Base-by-base conservation (phyloP, 2,113 vertebrate species). In the Myotis brandtii region DNA sequence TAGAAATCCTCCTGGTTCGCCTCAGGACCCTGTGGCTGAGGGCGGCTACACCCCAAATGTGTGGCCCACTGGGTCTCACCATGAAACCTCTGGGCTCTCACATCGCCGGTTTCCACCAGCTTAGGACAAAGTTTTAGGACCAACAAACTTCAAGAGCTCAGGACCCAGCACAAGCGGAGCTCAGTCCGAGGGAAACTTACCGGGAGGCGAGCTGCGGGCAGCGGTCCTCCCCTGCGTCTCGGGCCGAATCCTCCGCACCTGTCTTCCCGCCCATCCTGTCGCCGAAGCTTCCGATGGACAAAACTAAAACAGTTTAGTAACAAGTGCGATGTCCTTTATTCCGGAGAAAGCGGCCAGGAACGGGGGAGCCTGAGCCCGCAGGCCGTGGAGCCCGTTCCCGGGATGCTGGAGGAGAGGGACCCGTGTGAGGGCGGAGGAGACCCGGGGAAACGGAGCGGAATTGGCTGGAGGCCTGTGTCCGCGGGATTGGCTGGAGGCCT, bases 151-250 rank as follows among this genome's bases (percentile, higher is more conserved):
- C 1, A 54, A 56, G 56, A 37, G 32, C 79, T 89, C 48, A 48
- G 37, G 59, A 92, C 3, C 32, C 56, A 59, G 66, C 17, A 13
- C 18, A 10, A 79, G 48, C 11, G 11, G 32, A 34, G 72, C 43
- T 21, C 43, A 34, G 2, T 5, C 62, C 13, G 16, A 62, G 73
- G 25, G 21, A 11, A 17, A 40, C 27, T 56, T 12, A 50, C 75
- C 0, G 70, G 6, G 75, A 20, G 1, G 64, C 6, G 40, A 30
- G 75, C 4, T 0, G 18, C n/a, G 6, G 46, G 14, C n/a, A 20
- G 52, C 1, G 43, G 50, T 40, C 34, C 67, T 9, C 23, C 34
- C 27, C 27, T 4, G 23, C 67, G 0, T 18, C 48, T 5, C 2
- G 54, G n/a, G 12, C 6, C 8, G 54, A 6, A 10, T 40, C 86